These are phyloP conservation scores for Drosophila demipolita DNA, from an alignment of 2,888 invertebrate species.

Conservation along the genomic window DNA sequence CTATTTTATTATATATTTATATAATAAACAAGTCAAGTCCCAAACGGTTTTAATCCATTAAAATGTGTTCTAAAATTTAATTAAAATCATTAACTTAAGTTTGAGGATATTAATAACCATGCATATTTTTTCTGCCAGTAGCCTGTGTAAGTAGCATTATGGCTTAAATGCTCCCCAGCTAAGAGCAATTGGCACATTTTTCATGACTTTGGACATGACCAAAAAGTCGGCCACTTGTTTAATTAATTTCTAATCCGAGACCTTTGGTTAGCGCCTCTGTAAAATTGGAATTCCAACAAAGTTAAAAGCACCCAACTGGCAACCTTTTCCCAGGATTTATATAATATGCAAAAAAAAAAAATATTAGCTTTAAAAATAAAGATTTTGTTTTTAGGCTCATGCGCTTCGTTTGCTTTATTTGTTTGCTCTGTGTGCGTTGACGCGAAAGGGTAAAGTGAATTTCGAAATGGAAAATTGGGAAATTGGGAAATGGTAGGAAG, in stretches of 20 bases:
- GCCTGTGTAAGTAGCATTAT: not conserved
- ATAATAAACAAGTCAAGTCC: not conserved
- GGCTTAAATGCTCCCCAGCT: not conserved
- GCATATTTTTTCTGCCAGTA: not conserved
- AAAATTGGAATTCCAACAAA: slow-evolving; percentile 2
- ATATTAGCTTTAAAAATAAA: slow-evolving; percentile 23
- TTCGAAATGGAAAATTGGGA: not conserved
- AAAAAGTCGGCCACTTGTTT: slow-evolving; percentile 36
- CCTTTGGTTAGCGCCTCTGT: not conserved
- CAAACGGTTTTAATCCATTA: not conserved
- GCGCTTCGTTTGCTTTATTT: slow-evolving; percentile 66
- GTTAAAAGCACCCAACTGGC: slow-evolving; percentile 17
- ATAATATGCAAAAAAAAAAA: not conserved
- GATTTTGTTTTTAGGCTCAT: slow-evolving; percentile 25
- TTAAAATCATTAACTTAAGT: not conserved
- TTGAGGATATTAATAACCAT: not conserved
- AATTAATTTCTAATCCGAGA: slow-evolving; percentile 46
- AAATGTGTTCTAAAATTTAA: not conserved
- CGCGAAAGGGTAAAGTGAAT: not conserved
- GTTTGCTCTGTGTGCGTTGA: slow-evolving; percentile 46
- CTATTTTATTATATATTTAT: too few species aligned
- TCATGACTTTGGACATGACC: not conserved
- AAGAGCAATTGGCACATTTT: slow-evolving; percentile 5
- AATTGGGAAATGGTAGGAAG: not conserved
- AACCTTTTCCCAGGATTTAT: slow-evolving; percentile 22